Evolutionary conservation across 2,888 invertebrate genomes (phyloP), one percentile per base, ranked within the genome.

Genomic region (Drosophila formosana): DNA sequence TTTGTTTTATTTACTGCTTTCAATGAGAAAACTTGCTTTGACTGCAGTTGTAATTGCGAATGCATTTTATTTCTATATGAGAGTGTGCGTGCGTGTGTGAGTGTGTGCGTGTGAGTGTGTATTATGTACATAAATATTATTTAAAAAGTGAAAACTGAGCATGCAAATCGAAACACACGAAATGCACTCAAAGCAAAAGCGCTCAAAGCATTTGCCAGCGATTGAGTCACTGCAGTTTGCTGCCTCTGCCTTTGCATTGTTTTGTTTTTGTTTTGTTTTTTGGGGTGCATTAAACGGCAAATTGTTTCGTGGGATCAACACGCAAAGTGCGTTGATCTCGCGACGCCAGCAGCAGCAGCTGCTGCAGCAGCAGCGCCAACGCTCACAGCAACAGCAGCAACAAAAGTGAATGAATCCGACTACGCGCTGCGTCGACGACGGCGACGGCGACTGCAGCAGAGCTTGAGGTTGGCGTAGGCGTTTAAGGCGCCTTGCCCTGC

Each of bases 241-340:
- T 75, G 76, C 72, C 25, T 45, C 58, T 47, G 23, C 41, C 66
- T 13, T 34, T 11, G 34, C 34, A 9, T 34, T 30, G 45, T 56
- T 56, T 65, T 13, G 26, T 39, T 58, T 52, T 60, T 64, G 63
- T 69, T 49, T 55, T 41, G 45, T 43, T 65, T 77, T 86, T 86
- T 72, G 61, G 84, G 85, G 87, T 87, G 85, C 87, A 87, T 87
- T 86, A 87, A 85, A 85, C 85, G 85, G 85, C 84, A 86, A 85
- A 85, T 84, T 85, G 85, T 86, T 85, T 85, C 82, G 87, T 85
- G 87, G 85, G 85, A 85, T 85, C 85, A 85, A 86, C 77, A 75
- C 72, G 51, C 46, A 86, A 86, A 85, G 85, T 85, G 85, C 85
- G 85, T 85, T 85, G 85, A 85, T 85, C 85, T 85, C 83, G 65